A percentile compares a stretch with the other conserved stretches of the same genome.
phyloP scores from a whole-genome alignment of 2,797 vertebrate species.

The Megaceryle alcyon region DNA sequence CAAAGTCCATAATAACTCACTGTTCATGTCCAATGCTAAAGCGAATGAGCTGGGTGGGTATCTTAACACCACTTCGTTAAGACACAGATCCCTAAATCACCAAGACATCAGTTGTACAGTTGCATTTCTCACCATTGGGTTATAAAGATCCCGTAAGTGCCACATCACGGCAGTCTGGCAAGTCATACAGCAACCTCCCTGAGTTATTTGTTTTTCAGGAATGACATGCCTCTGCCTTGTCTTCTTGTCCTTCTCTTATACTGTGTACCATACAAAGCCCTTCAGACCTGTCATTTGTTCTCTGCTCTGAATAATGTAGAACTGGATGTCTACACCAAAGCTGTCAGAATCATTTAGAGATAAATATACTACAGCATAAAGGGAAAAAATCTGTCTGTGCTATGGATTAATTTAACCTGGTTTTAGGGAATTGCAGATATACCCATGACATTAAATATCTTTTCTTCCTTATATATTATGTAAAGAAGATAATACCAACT shows the following conservation, averaged over 20 bases:
- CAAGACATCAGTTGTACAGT: not conserved
- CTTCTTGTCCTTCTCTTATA: not conserved
- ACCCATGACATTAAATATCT: not conserved
- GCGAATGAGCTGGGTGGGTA: not conserved
- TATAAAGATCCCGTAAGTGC: not conserved
- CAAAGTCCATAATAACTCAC: not conserved
- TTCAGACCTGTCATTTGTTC: not conserved
- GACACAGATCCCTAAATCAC: not conserved
- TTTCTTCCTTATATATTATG: constrained; percentile 14
- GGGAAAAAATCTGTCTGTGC: not conserved
- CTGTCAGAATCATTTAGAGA: constrained; percentile 5
- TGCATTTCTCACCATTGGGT: not conserved
- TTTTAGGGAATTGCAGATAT: constrained; percentile 1
- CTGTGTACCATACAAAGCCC: not conserved
- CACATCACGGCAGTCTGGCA: not conserved
- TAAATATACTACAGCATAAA: not conserved
- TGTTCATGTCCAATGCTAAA: not conserved
- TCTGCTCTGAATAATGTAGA: not conserved
- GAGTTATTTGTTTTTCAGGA: not conserved
- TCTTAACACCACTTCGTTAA: not conserved
- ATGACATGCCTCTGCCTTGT: not conserved
- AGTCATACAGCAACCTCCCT: not conserved
- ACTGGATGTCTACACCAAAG: not conserved
- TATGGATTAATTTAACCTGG: not conserved
- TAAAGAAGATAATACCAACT: not conserved